Conservation (phyloP, 2,888 invertebrate species). For the Clanis bilineata region DNA sequence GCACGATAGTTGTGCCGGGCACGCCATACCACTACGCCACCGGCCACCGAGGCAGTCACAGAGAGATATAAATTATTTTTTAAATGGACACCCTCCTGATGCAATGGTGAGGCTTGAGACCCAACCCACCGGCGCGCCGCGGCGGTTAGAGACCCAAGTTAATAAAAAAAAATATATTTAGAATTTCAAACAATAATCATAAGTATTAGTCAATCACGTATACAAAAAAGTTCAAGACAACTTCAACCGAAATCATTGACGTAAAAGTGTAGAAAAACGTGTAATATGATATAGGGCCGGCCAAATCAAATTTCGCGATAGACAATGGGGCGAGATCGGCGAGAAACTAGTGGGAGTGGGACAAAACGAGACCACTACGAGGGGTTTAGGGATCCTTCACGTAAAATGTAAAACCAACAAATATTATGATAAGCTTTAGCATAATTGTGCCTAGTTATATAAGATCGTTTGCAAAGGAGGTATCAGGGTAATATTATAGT, state of each 20-base stretch:
- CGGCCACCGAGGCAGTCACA: no score
- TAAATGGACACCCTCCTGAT: no score
- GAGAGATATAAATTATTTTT: no score
- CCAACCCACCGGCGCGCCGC: no score
- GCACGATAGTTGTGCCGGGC: no score
- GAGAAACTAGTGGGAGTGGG: slow-evolving; percentile 21
- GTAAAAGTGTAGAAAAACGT: slow-evolving; percentile 1
- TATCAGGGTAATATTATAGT: no score
- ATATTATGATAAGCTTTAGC: not conserved
- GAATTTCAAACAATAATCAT: not conserved
- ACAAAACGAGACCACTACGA: not conserved
- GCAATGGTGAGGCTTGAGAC: no score
- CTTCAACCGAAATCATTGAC: not conserved
- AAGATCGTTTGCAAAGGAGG: no score
- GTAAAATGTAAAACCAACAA: not conserved
- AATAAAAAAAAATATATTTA: no score
- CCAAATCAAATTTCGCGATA: slow-evolving; percentile 44
- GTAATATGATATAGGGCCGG: not conserved
- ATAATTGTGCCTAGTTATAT: no score
- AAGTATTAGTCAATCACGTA: not conserved
- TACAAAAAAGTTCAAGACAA: not conserved
- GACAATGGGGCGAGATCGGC: slow-evolving; percentile 37
- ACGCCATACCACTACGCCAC: no score
- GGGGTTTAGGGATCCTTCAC: not conserved
- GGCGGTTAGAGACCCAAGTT: no score